phyloP scores from a whole-genome alignment of 2,113 vertebrate species.

The Pseudonaja textilis region DNA sequence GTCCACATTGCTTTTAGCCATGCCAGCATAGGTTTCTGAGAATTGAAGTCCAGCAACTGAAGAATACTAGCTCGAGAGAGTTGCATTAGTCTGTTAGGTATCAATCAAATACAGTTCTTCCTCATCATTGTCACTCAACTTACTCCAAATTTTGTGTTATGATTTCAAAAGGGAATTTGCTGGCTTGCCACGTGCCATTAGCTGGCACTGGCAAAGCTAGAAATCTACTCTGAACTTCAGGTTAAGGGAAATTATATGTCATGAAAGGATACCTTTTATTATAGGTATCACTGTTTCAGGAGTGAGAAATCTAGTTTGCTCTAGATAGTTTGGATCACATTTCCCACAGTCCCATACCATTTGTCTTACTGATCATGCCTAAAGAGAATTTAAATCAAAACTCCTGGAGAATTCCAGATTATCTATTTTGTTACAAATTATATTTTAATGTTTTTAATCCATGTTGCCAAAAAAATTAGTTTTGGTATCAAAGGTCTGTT shows the following conservation, averaged over 20 bases:
- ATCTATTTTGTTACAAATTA: not conserved
- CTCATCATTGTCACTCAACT: not conserved
- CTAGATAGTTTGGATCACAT: not conserved
- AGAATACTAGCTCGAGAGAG: not conserved
- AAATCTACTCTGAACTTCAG: not conserved
- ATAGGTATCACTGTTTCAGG: not conserved
- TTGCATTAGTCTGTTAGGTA: not conserved
- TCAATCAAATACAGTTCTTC: not conserved
- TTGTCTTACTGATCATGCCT: not conserved
- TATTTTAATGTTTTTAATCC: not conserved
- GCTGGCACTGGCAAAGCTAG: not conserved
- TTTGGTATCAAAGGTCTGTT: not conserved
- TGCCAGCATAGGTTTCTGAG: not conserved
- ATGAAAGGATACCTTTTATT: not conserved
- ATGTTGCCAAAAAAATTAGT: not conserved
- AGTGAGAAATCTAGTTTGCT: not conserved
- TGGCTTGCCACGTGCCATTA: not conserved
- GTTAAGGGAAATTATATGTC: not conserved
- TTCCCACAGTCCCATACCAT: not conserved
- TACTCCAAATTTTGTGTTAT: not conserved
- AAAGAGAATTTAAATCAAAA: not conserved
- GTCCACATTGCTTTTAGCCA: not conserved
- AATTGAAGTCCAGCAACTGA: not conserved
- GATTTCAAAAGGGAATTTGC: not conserved
- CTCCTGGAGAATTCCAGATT: not conserved